A percentile compares a stretch with the other conserved stretches of the same genome.
Conservation (phyloP, 2,113 vertebrate genomes). For the Mugil cephalus region DNA sequence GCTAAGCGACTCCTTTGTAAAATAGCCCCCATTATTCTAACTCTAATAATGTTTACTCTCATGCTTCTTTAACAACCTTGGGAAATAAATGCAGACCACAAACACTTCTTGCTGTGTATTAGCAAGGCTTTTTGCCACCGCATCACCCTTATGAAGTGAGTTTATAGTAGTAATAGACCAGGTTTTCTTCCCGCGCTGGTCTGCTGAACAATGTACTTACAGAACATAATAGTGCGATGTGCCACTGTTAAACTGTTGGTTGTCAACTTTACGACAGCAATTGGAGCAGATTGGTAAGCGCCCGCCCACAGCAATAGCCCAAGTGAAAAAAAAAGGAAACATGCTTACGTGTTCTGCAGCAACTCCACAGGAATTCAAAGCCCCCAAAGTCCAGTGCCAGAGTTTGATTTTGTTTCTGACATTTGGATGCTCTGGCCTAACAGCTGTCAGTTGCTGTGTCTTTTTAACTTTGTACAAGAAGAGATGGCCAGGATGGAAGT, state of each 20-base stretch:
- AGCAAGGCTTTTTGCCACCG: neutral
- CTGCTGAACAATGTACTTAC: constrained; percentile 3
- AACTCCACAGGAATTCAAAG: constrained; percentile 5
- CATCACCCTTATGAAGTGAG: neutral
- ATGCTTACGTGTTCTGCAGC: constrained; percentile 4
- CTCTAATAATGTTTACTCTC: too few relatives aligned
- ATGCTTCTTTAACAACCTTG: neutral
- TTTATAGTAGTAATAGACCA: neutral
- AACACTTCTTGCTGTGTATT: neutral
- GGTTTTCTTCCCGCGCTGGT: neutral
- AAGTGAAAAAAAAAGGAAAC: neutral
- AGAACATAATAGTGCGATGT: neutral
- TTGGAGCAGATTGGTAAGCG: neutral
- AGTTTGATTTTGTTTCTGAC: constrained; percentile 29
- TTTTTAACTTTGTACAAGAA: constrained; percentile 35
- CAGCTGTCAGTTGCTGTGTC: constrained; percentile 14
- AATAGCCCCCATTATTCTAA: too few relatives aligned
- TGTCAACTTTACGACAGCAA: neutral
- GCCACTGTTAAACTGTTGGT: neutral
- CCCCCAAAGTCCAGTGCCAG: constrained; percentile 3
- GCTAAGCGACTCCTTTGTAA: too few relatives aligned
- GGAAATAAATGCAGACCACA: neutral
- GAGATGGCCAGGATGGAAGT: too few relatives aligned
- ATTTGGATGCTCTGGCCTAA: constrained; percentile 30
- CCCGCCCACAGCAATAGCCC: neutral